Percentiles rank a stretch among this genome's conserved stretches.
phyloP scores from a whole-genome alignment of 1,140 invertebrate genomes.

The Euglossa dilemma region DNA sequence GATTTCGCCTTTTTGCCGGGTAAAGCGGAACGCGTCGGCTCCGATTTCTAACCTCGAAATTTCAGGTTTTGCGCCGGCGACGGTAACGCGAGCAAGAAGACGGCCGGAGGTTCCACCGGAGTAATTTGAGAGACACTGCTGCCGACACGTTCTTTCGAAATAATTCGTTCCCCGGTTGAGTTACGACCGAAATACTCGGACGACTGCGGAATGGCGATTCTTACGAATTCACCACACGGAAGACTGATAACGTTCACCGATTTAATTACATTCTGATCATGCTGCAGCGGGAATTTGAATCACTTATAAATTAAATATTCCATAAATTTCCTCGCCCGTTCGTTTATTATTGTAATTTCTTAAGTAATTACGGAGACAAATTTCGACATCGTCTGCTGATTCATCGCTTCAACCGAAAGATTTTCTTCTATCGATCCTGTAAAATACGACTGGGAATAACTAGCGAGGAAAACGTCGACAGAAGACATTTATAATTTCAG shows the following conservation, averaged over 20 bases:
- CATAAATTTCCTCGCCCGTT: neutral
- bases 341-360: too few species aligned
- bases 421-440: too few species aligned
- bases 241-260: neutral
- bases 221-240: constrained; percentile 5
- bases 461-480: too few species aligned
- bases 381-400: too few species aligned
- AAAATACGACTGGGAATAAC: too few species aligned
- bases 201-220: constrained; percentile 22
- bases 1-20: too few species aligned
- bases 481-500: too few species aligned
- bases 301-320: neutral
- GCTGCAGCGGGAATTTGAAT: neutral
- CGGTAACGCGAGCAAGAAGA: neutral
- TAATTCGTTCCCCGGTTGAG: constrained; percentile 44
- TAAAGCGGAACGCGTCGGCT: too few species aligned
- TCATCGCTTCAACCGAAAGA: too few species aligned
- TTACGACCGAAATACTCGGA: constrained; percentile 37
- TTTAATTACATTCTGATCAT: constrained; percentile 21
- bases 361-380: too few species aligned
- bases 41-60: too few species aligned
- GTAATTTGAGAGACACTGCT: constrained; percentile 17
- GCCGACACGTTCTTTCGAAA: constrained; percentile 26
- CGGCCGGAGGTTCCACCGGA: neutral
- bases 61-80: neutral